phyloP scores from a whole-genome alignment of 1,140 invertebrate species.

The Megalonaias nervosa region DNA sequence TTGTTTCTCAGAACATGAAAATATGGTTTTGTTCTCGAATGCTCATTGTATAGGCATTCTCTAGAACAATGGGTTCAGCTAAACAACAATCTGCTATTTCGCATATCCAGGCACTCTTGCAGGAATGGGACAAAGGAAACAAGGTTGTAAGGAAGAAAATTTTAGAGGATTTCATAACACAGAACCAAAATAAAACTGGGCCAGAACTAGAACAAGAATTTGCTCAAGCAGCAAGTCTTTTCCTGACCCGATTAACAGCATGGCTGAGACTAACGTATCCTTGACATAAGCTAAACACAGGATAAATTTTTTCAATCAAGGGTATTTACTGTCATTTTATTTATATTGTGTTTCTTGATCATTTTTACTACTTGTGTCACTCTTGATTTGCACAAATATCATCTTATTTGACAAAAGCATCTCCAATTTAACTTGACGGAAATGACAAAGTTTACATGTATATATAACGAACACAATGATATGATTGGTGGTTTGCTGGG shows the following conservation, averaged over 20 bases:
- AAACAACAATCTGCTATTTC: slow-evolving; percentile 69
- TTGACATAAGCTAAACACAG: slow-evolving; percentile 30
- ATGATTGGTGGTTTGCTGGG: too few relatives aligned
- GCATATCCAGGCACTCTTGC: slow-evolving; percentile 64
- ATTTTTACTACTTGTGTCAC: too few relatives aligned
- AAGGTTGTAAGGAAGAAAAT: slow-evolving; percentile 65
- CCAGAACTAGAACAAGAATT: slow-evolving; percentile 71
- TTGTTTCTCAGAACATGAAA: too few relatives aligned
- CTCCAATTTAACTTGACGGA: not conserved
- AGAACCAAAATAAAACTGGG: slow-evolving; percentile 70
- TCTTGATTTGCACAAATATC: too few relatives aligned
- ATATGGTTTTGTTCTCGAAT: too few relatives aligned
- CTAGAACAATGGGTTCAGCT: slow-evolving; percentile 46
- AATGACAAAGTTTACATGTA: slow-evolving; percentile 11
- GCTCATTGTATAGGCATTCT: too few relatives aligned
- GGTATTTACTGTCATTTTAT: too few relatives aligned
- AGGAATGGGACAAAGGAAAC: slow-evolving; percentile 71
- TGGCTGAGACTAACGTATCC: slow-evolving; percentile 71
- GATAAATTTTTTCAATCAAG: too few relatives aligned
- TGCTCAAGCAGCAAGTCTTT: slow-evolving; percentile 71
- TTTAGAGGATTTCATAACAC: slow-evolving; percentile 67
- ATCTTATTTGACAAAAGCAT: not conserved
- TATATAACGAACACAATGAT: not conserved
- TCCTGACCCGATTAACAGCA: slow-evolving; percentile 69
- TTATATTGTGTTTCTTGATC: too few relatives aligned